Base-by-base conservation (phyloP, 2,888 invertebrate species). In the Drepana falcataria region DNA sequence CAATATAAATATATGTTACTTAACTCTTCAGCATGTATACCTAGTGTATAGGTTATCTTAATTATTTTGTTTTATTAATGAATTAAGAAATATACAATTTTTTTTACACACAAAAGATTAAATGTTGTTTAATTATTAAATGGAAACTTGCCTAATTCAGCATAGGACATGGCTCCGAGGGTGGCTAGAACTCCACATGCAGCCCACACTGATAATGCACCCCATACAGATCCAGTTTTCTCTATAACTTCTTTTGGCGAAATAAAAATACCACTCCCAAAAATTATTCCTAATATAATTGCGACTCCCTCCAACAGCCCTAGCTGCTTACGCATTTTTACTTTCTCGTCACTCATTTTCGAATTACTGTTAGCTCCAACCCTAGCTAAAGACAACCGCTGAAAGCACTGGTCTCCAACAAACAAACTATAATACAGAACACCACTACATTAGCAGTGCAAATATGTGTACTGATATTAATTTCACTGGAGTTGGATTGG, bases 181-280 rank as follows among this genome's bases (percentile, higher is more conserved):
- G 97, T 96, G 0, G 98, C 98, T 47, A 99, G 90, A 3, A 96
- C 73, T 2, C 99, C 99, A 79, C 97, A 98, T 2, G 95, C 83
- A 0, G 95, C 92, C 99, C 99, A 99, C 53, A 99, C 94, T 2
- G 96, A 82, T 34, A 99, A 83, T 0, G 98, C 96, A 35, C 96
- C 93, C 63, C 98, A 98, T 6, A 97, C 96, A 3, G 97, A 97
- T 40, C 97, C 96, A 7, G 97, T 96, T 86, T 98, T 96, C 70
- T 94, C 92, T 55, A 99, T 93, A 1, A 99, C 97, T 64, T 98
- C 99, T 82, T 96, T 96, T 0, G 99, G 99, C 0, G 98, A 96
- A 64, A 99, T 96, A 81, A 99, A 99, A 75, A 99, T 99, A 92
- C 95, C 96, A 65, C 98, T 98, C 21, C 99, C 99, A 73, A 98